Percentiles rank a stretch among this genome's conserved stretches.
phyloP scores from a whole-genome alignment of 2,888 invertebrate species.

The Hemicrepidius hirtus region DNA sequence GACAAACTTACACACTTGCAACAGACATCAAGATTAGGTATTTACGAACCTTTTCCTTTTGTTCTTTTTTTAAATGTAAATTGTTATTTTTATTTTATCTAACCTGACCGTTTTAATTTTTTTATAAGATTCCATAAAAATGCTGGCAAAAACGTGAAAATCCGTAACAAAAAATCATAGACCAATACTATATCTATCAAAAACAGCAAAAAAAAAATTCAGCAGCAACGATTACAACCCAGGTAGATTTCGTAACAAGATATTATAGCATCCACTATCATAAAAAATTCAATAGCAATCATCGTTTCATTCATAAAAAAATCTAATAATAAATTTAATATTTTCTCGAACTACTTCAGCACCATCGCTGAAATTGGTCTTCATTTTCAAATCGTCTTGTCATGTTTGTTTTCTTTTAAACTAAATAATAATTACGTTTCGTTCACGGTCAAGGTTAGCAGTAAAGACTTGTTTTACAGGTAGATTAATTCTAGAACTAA shows the following conservation, averaged over 20 bases:
- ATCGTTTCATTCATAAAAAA: not conserved
- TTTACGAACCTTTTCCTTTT: too few species aligned
- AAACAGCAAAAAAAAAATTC: not conserved
- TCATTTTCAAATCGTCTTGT: conserved; percentile 14
- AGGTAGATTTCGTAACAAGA: conserved; percentile 1
- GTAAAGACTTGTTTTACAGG: conserved; percentile 23
- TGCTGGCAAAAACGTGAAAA: too few species aligned
- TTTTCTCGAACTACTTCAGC: conserved; percentile 1
- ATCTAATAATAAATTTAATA: conserved; percentile 3
- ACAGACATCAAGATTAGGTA: too few species aligned
- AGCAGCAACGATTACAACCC: not conserved
- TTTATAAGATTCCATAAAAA: too few species aligned
- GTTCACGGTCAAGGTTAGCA: conserved; percentile 38
- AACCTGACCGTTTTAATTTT: too few species aligned
- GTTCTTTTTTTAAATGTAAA: too few species aligned
- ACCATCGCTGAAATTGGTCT: not conserved
- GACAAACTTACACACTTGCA: too few species aligned
- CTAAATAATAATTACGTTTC: conserved; percentile 27
- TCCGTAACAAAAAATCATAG: too few species aligned
- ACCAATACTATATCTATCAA: not conserved
- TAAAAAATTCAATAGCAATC: conserved; percentile 17
- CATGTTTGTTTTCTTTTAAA: conserved; percentile 28
- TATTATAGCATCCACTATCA: not conserved
- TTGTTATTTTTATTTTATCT: too few species aligned
- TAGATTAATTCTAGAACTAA: conserved; percentile 31